Evolutionary conservation across 2,888 invertebrate species (phyloP), one percentile per base, ranked within the genome.

Genomic region (Callosobruchus maculatus): DNA sequence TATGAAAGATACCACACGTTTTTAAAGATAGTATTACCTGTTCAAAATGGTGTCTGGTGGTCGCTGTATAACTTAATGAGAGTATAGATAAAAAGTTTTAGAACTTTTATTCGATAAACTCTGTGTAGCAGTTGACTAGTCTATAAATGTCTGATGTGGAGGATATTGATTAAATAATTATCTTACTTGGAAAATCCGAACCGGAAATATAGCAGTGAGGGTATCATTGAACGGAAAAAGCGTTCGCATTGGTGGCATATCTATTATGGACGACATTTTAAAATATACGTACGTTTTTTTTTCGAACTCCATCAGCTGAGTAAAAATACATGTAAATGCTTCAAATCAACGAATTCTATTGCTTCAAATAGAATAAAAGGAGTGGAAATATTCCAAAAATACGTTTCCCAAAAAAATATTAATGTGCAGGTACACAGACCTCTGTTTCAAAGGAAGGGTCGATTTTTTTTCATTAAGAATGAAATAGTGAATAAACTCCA

Each of bases 401-500:
- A 49, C 7, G 13, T 49, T 49, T 7, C 1, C 49, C 21, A 20
- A 0, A 20, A 49, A 20, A 49, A n/a, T 22, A 26, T 26, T 26
- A 2, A 20, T 20, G 20, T 71, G 76, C 30, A 22, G 71, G 71
- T 71, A 21, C n/a, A n/a, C n/a, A n/a, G n/a, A n/a, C n/a, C n/a
- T n/a, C n/a, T n/a, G n/a, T n/a, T n/a, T n/a, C n/a, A n/a, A n/a
- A n/a, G n/a, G n/a, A n/a, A n/a, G n/a, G n/a, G n/a, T n/a, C n/a
- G n/a, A n/a, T n/a, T n/a, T n/a, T n/a, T n/a, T n/a, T n/a, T n/a
- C n/a, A n/a, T n/a, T n/a, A n/a, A n/a, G n/a, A n/a, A n/a, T n/a
- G n/a, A n/a, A n/a, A n/a, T n/a, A n/a, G n/a, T n/a, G n/a, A n/a
- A n/a, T n/a, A n/a, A n/a, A n/a, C n/a, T n/a, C n/a, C n/a, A n/a